Conservation (phyloP, 2,797 vertebrate genomes). For the Sebastes itinus region DNA sequence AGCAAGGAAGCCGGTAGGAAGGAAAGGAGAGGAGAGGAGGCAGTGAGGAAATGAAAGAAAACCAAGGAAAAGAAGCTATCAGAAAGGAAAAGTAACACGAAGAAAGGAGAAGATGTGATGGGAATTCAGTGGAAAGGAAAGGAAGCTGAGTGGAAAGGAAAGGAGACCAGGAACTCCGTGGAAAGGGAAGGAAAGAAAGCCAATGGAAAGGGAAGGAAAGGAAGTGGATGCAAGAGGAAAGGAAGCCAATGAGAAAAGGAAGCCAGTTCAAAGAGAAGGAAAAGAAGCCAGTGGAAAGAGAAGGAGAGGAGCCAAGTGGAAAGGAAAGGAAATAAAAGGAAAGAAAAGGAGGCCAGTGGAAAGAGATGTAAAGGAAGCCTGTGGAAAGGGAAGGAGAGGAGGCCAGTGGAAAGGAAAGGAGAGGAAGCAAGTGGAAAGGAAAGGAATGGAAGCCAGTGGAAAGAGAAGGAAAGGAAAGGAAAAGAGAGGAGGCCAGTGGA, state of each 20-base stretch:
- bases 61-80: neutral
- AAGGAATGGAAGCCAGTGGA: neutral
- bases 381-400: neutral
- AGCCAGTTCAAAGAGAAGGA: neutral
- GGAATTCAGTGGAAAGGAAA: neutral
- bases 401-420: neutral
- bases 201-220: neutral
- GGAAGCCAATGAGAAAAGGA: neutral
- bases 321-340: neutral
- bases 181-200: neutral
- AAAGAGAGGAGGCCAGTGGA: neutral
- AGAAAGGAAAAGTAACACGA: neutral
- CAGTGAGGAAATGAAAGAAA: neutral
- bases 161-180: neutral
- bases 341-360: neutral
- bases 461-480: neutral
- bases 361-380: too few species aligned
- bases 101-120: neutral
- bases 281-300: neutral
- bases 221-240: neutral
- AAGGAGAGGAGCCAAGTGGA: neutral
- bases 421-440: neutral
- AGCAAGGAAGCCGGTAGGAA: neutral
- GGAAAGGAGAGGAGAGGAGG: neutral
- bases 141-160: neutral